Conservation (phyloP, 2,797 vertebrate genomes). For the Bryconaethiops microstoma region DNA sequence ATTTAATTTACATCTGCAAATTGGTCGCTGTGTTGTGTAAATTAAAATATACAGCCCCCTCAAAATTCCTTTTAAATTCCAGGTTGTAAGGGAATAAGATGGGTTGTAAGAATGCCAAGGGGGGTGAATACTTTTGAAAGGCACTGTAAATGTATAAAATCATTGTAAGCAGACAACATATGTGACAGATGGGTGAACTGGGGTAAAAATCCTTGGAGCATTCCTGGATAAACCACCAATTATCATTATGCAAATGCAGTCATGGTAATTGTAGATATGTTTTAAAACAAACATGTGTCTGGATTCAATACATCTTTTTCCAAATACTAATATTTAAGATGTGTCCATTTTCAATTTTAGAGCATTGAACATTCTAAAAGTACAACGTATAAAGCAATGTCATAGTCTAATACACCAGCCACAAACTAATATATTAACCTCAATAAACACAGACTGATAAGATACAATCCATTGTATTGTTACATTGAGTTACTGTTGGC, state of each 20-base stretch:
- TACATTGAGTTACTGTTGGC: neutral
- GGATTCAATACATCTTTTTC: neutral
- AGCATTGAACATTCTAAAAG: neutral
- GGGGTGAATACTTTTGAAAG: neutral
- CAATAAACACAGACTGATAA: too few relatives aligned
- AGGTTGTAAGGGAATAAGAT: too few relatives aligned
- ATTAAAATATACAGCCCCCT: too few relatives aligned
- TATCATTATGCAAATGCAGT: neutral
- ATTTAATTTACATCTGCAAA: too few relatives aligned
- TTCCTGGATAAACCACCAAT: neutral
- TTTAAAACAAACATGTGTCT: neutral
- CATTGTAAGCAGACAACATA: neutral
- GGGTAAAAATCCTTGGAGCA: too few relatives aligned
- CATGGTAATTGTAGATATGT: neutral
- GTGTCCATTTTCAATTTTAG: neutral
- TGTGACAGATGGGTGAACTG: neutral
- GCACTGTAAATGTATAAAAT: neutral
- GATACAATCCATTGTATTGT: neutral
- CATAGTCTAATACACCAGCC: too few relatives aligned
- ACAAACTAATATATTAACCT: too few relatives aligned
- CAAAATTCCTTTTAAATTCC: too few relatives aligned
- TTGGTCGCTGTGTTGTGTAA: too few relatives aligned
- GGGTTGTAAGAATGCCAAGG: too few relatives aligned
- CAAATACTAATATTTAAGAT: neutral
- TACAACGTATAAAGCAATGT: neutral